These are phyloP conservation scores for Axea sp. DNA, from an alignment of 2,888 invertebrate genomes.

Conservation along the genomic window DNA sequence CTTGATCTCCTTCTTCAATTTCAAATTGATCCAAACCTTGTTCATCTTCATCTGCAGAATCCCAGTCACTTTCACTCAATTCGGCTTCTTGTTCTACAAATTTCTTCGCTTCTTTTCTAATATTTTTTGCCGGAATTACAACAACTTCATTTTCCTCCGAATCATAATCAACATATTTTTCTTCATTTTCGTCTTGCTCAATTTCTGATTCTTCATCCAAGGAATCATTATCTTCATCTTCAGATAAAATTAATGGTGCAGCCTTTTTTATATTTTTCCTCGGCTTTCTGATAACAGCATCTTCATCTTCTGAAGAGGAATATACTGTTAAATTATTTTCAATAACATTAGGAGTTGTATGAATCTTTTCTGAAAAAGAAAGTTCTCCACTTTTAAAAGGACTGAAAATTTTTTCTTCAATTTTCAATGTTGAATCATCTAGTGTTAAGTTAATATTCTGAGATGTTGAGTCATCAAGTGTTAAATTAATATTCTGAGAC, in stretches of 20 bases:
- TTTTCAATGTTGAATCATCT: no score
- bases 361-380: no score
- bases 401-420: no score
- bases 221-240: conserved; percentile 70
- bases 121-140: conserved; percentile 74
- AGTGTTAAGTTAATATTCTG: no score
- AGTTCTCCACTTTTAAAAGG: no score
- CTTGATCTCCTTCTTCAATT: conserved; percentile 90
- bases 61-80: conserved; percentile 94
- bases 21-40: conserved; percentile 89
- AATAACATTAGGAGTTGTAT: no score
- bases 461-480: conserved; percentile 64
- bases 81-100: conserved; percentile 96
- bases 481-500: conserved; percentile 67
- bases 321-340: no score
- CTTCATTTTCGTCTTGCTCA: conserved; percentile 76
- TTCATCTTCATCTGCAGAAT: conserved; percentile 93
- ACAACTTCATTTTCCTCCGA: conserved; percentile 91
- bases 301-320: conserved; percentile 76
- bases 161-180: conserved; percentile 85
- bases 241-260: conserved; percentile 70
- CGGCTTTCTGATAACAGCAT: conserved; percentile 60
- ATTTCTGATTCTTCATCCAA: conserved; percentile 67
- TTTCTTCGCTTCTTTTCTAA: conserved; percentile 82
- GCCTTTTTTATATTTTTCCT: conserved; percentile 44